Base-by-base conservation (phyloP, 2,888 invertebrate genomes). In the Spodoptera picta region DNA sequence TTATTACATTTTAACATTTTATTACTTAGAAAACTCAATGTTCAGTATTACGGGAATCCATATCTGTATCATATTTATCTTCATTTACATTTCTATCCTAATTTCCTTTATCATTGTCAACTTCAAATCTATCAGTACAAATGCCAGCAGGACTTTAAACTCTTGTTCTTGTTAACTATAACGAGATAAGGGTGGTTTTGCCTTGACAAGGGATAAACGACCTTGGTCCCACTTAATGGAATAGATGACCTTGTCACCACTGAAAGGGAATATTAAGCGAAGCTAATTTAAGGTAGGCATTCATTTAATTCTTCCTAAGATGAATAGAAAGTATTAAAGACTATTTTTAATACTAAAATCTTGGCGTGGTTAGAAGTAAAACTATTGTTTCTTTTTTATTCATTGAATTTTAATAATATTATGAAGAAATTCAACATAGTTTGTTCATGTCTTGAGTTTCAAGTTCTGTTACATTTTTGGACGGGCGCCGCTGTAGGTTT, bases 21-120 rank as follows among this genome's bases (percentile, higher is more conserved):
- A 72, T 19, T 19, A 19, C 19, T 19, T 19, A 19, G 1, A 14
- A 14, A 27, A 61, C 72, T 77, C 52, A 59, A 80, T 76, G 73
- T 82, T 69, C 77, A 78, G 56, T 49, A 59, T 61, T 62, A 67
- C 54, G 67, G 56, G 53, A 59, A 76, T 70, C 77, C 77, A 77
- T 75, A 75, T 66, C 67, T 56, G 63, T 79, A 76, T 61, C 23
- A 43, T 73, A 70, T 12, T 53, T 51, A 23, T 46, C 23, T 24
- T 42, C 10, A 14, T 65, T 63, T 53, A 19, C 10, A 51, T 12
- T 14, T 57, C 27, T 3, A 48, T 11, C 0, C 19, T 42, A 47
- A 19, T 51, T 54, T 27, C 65, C n/a, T 14, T 3, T 3, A 49
- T 27, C 1, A 23, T 41, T 43, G 7, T 36, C 9, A 4, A 48